Conservation (phyloP, 2,888 invertebrate genomes). For the Diaperis boleti region DNA sequence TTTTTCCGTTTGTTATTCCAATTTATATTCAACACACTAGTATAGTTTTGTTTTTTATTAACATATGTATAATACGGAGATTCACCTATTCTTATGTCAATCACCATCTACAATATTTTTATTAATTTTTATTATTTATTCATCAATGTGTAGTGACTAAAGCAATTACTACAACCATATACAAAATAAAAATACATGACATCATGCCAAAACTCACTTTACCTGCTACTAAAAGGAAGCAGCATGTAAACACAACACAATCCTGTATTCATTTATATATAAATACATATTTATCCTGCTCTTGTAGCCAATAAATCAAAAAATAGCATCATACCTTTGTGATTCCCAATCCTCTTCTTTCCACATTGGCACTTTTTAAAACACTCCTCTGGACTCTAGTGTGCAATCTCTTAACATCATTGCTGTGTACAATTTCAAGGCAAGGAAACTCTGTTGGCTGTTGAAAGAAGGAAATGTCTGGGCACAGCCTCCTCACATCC, state of each 20-base stretch:
- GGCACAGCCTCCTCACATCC: slow-evolving; percentile 93
- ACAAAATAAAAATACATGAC: slow-evolving; percentile 1
- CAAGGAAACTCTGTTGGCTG: slow-evolving; percentile 93
- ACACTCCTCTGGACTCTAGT: slow-evolving; percentile 89
- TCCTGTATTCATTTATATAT: no score
- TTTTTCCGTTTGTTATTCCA: no score
- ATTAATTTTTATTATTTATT: no score
- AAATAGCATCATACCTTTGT: slow-evolving; percentile 78
- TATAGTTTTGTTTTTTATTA: no score
- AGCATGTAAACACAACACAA: slow-evolving; percentile 45
- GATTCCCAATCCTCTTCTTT: slow-evolving; percentile 88
- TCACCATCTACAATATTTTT: no score
- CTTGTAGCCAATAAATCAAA: neutral
- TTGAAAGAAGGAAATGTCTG: slow-evolving; percentile 98
- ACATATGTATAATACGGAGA: no score
- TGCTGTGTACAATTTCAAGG: slow-evolving; percentile 81
- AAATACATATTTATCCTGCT: neutral
- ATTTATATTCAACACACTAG: no score
- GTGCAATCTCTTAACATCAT: slow-evolving; percentile 86
- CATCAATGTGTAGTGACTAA: no score
- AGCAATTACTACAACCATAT: neutral
- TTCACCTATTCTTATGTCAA: no score
- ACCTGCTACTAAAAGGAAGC: slow-evolving; percentile 55
- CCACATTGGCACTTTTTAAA: slow-evolving; percentile 88
- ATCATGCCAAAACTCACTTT: slow-evolving; percentile 33